Evolutionary conservation across 2,113 vertebrate species (phyloP).

Genomic region (Stigmatopora argus): DNA sequence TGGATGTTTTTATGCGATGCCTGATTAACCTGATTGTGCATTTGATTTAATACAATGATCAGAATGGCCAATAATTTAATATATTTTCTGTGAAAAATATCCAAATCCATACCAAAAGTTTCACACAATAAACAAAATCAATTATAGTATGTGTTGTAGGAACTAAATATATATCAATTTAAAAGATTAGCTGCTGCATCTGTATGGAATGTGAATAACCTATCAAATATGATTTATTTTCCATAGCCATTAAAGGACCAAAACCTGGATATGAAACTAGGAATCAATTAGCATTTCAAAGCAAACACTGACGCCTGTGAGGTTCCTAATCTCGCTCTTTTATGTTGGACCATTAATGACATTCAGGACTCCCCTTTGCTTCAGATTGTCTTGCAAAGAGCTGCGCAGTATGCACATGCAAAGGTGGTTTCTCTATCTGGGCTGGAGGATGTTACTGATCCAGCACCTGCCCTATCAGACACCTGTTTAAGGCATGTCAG

Average conservation of each 20-base stretch:
- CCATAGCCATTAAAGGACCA: constrained; percentile 28
- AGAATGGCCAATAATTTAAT: not conserved
- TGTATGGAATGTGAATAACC: no score
- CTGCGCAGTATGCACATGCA: constrained; percentile 28
- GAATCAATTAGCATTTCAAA: constrained; percentile 66
- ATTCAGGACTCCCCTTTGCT: constrained; percentile 14
- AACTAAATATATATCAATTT: no score
- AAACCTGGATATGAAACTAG: constrained; percentile 51
- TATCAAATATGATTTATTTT: not conserved
- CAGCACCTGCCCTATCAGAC: constrained; percentile 74
- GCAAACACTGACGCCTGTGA: constrained; percentile 49
- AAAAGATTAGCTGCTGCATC: no score
- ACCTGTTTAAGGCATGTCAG: constrained; percentile 64
- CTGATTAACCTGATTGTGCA: not conserved
- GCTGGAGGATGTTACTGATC: constrained; percentile 53
- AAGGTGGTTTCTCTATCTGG: constrained; percentile 26
- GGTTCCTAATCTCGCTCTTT: constrained; percentile 52
- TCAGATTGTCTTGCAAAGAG: constrained; percentile 57
- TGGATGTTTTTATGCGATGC: constrained; percentile 10
- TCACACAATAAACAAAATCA: not conserved
- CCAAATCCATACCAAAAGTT: not conserved
- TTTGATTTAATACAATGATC: not conserved
- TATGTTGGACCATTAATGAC: constrained; percentile 45
- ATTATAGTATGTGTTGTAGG: no score
- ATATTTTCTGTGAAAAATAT: not conserved